These are phyloP conservation scores for Alcis repandata DNA, from an alignment of 2,888 invertebrate species.

Conservation along the genomic window DNA sequence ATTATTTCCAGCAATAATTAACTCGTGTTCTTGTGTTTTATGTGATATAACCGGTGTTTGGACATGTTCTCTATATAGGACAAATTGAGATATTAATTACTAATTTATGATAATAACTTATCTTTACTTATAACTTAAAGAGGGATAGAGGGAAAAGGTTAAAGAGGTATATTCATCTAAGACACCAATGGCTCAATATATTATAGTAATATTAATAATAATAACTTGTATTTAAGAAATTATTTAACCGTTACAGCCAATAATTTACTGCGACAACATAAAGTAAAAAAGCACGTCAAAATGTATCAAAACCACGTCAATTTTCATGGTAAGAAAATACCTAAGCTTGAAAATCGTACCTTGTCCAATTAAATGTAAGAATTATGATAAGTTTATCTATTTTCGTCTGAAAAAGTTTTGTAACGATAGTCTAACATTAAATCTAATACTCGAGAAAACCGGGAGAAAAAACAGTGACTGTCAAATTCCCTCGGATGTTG, in stretches of 20 bases:
- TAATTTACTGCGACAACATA: too few species aligned
- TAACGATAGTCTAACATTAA: constrained; percentile 71
- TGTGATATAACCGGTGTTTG: constrained; percentile 13
- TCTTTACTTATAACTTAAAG: too few species aligned
- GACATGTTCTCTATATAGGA: neutral
- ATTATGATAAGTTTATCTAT: neutral
- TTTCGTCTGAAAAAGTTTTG: constrained; percentile 38
- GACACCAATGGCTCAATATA: too few species aligned
- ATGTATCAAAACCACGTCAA: too few species aligned
- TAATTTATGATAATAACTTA: neutral
- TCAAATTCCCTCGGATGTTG: constrained; percentile 84
- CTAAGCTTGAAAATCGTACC: neutral
- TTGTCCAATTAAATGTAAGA: neutral
- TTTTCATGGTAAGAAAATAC: too few species aligned
- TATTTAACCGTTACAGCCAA: too few species aligned
- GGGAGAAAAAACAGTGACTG: constrained; percentile 84
- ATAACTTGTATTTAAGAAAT: too few species aligned
- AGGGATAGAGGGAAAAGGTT: too few species aligned
- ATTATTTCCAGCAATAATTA: constrained; percentile 18
- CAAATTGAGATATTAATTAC: constrained; percentile 17
- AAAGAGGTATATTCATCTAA: too few species aligned
- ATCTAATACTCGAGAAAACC: constrained; percentile 73
- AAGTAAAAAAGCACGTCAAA: too few species aligned
- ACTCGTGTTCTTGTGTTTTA: constrained; percentile 18
- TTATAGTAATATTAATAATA: too few species aligned